Base-by-base conservation (phyloP, 2,113 vertebrate species). In the Ophiodon elongatus region DNA sequence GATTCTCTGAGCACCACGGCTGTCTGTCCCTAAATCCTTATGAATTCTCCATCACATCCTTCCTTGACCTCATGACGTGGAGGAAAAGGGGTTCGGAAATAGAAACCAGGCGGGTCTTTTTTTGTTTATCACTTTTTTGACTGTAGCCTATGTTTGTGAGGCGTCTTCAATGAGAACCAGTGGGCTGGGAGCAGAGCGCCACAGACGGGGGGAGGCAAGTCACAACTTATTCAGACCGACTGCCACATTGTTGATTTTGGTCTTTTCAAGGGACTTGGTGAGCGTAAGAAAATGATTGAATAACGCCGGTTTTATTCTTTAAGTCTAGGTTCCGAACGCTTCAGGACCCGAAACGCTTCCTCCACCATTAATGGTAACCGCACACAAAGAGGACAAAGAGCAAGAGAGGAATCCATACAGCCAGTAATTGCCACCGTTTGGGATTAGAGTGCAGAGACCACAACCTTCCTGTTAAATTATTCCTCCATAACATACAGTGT, bases 401-500 rank as follows among this genome's bases (percentile, higher is more conserved):
- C 8, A 39, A 14, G 47, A 56, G 43, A 63, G 8, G 25, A 45
- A 56, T 56, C 19, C 21, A 33, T 31, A 11, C 23, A 25, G 63
- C 14, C 47, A 71, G 47, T 65, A 79, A 70, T 35, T 43, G 43
- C 43, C 56, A 79, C n/a, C 65, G 27, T 47, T 79, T 33, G 31
- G 60, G 23, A 66, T 65, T 14, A 52, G 31, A 72, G 66, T 60
- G 83, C 65, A 80, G 10, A 29, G 10, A 67, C 45, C 31, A 19
- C 50, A 66, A 23, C 33, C 67, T 8, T 60, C 8, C 50, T 43
- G 9, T 76, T 64, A 6, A 50, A 71, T 80, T 19, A 64, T 79
- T 56, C 50, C 2, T 62, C 64, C 0, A 3, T 33, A 39, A 52
- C 54, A n/a, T 27, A 23, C 37, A 39, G 25, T 25, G 7, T 9